Conservation (phyloP, 2,888 invertebrate genomes). For the Stenodera caucasica region DNA sequence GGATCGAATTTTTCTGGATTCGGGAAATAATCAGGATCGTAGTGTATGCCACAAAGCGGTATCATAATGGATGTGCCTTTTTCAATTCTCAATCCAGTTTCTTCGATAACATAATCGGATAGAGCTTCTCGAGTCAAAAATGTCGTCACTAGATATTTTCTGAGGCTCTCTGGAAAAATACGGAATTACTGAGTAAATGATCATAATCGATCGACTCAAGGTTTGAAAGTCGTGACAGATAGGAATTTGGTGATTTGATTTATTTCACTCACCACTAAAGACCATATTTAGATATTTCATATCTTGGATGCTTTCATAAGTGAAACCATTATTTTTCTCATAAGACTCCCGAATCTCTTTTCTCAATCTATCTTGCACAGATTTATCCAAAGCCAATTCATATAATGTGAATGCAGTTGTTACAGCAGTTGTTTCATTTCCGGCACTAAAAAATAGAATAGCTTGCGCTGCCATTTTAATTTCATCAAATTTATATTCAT, state of each 20-base stretch:
- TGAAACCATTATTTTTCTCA: constrained; percentile 13
- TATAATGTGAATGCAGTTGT: constrained; percentile 13
- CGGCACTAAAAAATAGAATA: constrained; percentile 20
- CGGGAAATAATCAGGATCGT: no score
- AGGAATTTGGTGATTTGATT: no score
- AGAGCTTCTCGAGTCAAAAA: no score
- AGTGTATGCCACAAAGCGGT: no score
- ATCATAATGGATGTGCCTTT: no score
- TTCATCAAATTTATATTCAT: constrained; percentile 19
- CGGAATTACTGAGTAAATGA: not conserved
- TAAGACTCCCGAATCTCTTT: constrained; percentile 12
- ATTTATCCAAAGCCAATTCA: constrained; percentile 17
- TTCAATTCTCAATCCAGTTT: no score
- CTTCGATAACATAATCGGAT: no score
- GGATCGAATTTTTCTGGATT: no score
- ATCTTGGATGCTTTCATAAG: constrained; percentile 13
- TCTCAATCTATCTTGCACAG: constrained; percentile 12
- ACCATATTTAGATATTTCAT: constrained; percentile 26
- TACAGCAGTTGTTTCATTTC: constrained; percentile 19
- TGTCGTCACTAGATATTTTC: no score
- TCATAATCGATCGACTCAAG: not conserved
- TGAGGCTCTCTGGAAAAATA: no score
- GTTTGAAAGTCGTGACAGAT: no score
- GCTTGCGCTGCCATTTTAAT: constrained; percentile 23
- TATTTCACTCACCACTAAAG: constrained; percentile 14